These are phyloP conservation scores for Platyscapa corneri DNA, from an alignment of 1,140 invertebrate genomes.

Conservation along the genomic window DNA sequence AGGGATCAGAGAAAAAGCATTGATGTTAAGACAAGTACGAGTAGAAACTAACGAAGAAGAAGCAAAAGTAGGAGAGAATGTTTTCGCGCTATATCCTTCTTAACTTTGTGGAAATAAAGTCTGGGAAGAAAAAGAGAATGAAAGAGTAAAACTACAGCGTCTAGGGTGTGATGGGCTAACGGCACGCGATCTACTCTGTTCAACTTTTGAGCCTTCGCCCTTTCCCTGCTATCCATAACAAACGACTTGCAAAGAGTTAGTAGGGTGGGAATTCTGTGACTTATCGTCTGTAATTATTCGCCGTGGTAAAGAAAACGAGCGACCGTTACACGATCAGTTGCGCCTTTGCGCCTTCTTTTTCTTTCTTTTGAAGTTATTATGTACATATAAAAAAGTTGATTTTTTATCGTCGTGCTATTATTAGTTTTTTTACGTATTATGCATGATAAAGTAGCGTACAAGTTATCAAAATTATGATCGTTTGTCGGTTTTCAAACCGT, in stretches of 20 bases:
- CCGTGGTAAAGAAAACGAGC: constrained; percentile 22
- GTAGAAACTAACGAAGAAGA: not conserved
- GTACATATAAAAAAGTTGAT: constrained; percentile 3
- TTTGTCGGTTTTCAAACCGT: constrained; percentile 10
- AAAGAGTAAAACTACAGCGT: not conserved
- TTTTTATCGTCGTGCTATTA: constrained; percentile 42
- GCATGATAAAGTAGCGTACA: not conserved
- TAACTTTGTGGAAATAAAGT: not conserved
- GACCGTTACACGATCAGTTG: constrained; percentile 15
- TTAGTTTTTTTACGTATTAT: not conserved
- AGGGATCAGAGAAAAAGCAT: not conserved
- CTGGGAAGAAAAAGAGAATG: not conserved
- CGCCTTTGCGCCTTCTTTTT: constrained; percentile 12
- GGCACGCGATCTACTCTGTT: constrained; percentile 48
- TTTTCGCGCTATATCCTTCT: constrained; percentile 12
- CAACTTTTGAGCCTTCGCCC: constrained; percentile 25
- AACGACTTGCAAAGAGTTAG: constrained; percentile 10
- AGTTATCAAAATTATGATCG: constrained; percentile 35
- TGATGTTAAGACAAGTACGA: constrained; percentile 17
- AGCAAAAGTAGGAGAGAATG: not conserved
- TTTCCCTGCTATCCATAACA: not conserved
- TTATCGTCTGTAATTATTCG: constrained; percentile 52
- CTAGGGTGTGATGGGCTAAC: constrained; percentile 36
- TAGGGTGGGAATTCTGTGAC: constrained; percentile 23
- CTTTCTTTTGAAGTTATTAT: not conserved